Percentiles rank a stretch among this genome's conserved stretches.
These are phyloP conservation scores for Probaryconus sp. DNA, from an alignment of 1,140 invertebrate genomes.

Conservation along the genomic window DNA sequence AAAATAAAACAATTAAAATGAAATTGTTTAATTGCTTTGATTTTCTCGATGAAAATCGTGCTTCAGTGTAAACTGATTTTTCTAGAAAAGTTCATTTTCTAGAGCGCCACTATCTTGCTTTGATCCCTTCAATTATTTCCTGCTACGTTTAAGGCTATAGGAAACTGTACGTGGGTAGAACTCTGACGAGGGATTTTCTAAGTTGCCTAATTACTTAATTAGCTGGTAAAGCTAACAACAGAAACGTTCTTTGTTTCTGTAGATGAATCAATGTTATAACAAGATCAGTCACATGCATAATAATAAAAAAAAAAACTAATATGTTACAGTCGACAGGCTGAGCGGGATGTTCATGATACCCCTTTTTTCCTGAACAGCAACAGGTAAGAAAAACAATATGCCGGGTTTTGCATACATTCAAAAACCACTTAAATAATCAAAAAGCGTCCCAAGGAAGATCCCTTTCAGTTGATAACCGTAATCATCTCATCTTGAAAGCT, in stretches of 20 bases:
- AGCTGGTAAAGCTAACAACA: conserved; percentile 42
- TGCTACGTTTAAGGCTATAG: conserved; percentile 32
- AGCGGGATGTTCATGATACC: conserved; percentile 22
- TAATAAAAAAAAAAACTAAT: conserved; percentile 17
- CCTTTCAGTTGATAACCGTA: not conserved
- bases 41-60: conserved; percentile 32
- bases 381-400: conserved; percentile 52
- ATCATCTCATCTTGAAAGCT: conserved; percentile 2
- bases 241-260: conserved; percentile 42
- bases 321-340: conserved; percentile 22
- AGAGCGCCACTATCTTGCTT: conserved; percentile 32
- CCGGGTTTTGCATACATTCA: conserved; percentile 33
- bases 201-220: conserved; percentile 59
- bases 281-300: conserved; percentile 3
- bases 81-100: conserved; percentile 38
- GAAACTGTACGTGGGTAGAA: conserved; percentile 47
- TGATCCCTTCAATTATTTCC: conserved; percentile 56
- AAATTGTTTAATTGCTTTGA: conserved; percentile 6
- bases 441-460: conserved; percentile 5
- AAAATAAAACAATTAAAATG: no score
- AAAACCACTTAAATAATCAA: conserved; percentile 28
- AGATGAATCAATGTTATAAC: conserved; percentile 22
- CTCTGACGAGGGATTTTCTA: conserved; percentile 54
- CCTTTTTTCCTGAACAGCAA: conserved; percentile 47
- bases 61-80: conserved; percentile 30